phyloP scores from a whole-genome alignment of 2,113 vertebrate genomes.

The Pollachius pollachius region DNA sequence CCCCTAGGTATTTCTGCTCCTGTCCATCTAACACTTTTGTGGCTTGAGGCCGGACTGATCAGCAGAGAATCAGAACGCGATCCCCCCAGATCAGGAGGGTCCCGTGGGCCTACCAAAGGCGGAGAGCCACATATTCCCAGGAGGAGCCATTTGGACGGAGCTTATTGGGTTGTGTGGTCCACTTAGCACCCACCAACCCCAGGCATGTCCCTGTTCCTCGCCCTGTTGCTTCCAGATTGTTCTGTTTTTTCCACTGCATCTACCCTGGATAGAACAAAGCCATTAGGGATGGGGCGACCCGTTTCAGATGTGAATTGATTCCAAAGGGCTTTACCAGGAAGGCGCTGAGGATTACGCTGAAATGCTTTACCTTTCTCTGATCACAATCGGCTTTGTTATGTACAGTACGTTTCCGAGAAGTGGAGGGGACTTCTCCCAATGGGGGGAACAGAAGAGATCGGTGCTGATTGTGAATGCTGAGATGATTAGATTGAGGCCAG shows the following conservation, averaged over 20 bases:
- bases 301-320: slow-evolving; percentile 30
- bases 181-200: too few species aligned
- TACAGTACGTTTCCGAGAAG: slow-evolving; percentile 33
- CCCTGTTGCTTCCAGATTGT: slow-evolving; percentile 12
- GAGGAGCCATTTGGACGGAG: too few species aligned
- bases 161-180: too few species aligned
- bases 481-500: slow-evolving; percentile 22
- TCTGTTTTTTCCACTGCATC: slow-evolving; percentile 1
- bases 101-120: too few species aligned
- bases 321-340: slow-evolving; percentile 30
- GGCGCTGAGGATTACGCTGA: slow-evolving; percentile 26
- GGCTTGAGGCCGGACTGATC: too few species aligned
- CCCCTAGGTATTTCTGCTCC: too few species aligned
- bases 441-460: neutral
- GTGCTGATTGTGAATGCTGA: slow-evolving; percentile 38
- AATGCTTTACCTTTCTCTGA: slow-evolving; percentile 19
- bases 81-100: too few species aligned
- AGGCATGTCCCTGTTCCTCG: too few species aligned
- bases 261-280: slow-evolving; percentile 27
- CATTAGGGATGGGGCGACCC: slow-evolving; percentile 20
- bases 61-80: too few species aligned
- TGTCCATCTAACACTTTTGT: too few species aligned
- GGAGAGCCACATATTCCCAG: too few species aligned
- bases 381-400: slow-evolving; percentile 31
- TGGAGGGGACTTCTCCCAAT: neutral